Percentiles rank a stretch among this genome's conserved stretches.
Conservation (phyloP, 1,140 invertebrate species). For the Phymorhynchus buccinoides region DNA sequence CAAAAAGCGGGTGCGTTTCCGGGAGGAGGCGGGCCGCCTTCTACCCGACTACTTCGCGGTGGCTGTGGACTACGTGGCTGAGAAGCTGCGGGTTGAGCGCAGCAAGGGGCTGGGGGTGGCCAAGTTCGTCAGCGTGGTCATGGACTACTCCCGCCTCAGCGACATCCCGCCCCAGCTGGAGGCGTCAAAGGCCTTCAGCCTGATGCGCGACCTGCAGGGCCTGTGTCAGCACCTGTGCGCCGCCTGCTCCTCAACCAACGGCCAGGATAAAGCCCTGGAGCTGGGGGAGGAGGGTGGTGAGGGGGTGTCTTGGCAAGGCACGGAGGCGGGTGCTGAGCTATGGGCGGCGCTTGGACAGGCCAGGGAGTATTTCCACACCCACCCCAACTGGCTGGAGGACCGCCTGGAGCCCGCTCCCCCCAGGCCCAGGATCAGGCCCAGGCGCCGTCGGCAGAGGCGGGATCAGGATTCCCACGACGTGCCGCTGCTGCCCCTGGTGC, state of each 20-base stretch:
- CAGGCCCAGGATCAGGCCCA: conserved; percentile 45
- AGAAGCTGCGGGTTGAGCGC: conserved; percentile 67
- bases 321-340: conserved; percentile 61
- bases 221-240: conserved; percentile 58
- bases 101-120: conserved; percentile 63
- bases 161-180: conserved; percentile 69
- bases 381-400: conserved; percentile 69
- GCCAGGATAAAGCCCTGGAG: conserved; percentile 45
- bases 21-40: conserved; percentile 49
- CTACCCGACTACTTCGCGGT: conserved; percentile 70
- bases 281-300: conserved; percentile 52
- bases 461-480: conserved; percentile 56
- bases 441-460: conserved; percentile 51
- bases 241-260: conserved; percentile 55
- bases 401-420: conserved; percentile 52
- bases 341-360: conserved; percentile 64
- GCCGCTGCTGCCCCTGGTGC: conserved; percentile 52
- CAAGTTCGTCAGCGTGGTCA: conserved; percentile 61
- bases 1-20: conserved; percentile 64
- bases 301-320: conserved; percentile 56
- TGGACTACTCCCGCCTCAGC: conserved; percentile 67
- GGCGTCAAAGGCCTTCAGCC: conserved; percentile 58
- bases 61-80: conserved; percentile 68
- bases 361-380: conserved; percentile 61
- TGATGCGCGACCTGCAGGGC: conserved; percentile 66